These are phyloP conservation scores for Nephrocerus scutellatus DNA, from an alignment of 2,888 invertebrate genomes.

Conservation along the genomic window DNA sequence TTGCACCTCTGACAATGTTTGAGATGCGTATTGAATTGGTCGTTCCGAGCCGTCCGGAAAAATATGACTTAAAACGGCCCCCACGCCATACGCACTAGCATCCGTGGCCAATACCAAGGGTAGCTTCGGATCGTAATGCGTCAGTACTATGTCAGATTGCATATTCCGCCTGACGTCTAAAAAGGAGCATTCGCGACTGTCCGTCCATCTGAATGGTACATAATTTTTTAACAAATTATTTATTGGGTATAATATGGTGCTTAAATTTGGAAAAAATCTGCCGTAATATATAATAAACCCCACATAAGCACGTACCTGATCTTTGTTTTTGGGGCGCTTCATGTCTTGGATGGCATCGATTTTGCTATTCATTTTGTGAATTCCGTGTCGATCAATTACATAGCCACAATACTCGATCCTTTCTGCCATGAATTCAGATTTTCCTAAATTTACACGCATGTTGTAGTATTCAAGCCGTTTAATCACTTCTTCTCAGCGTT, in stretches of 20 bases:
- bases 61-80: slow-evolving; percentile 35
- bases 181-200: slow-evolving; percentile 25
- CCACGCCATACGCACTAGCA: slow-evolving; percentile 26
- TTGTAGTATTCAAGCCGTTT: slow-evolving; percentile 22
- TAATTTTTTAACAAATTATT: slow-evolving; percentile 25
- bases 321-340: slow-evolving; percentile 22
- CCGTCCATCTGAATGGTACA: slow-evolving; percentile 24
- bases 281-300: slow-evolving; percentile 33
- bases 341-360: slow-evolving; percentile 28
- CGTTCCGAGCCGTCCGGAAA: slow-evolving; percentile 33
- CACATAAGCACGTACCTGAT: slow-evolving; percentile 26
- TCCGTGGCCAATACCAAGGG: slow-evolving; percentile 28
- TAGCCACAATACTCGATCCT: slow-evolving; percentile 30
- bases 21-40: slow-evolving; percentile 37
- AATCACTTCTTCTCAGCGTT: slow-evolving; percentile 23
- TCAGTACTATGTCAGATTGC: slow-evolving; percentile 19
- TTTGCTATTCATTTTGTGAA: slow-evolving; percentile 29
- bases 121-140: slow-evolving; percentile 28
- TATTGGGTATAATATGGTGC: slow-evolving; percentile 26
- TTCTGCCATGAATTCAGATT: slow-evolving; percentile 26
- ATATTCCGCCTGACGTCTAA: slow-evolving; percentile 23
- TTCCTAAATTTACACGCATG: slow-evolving; percentile 28
- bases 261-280: slow-evolving; percentile 29
- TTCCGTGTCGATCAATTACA: slow-evolving; percentile 26
- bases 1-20: slow-evolving; percentile 23